Conservation (phyloP, 2,888 invertebrate species). For the Megamerina dolium region DNA sequence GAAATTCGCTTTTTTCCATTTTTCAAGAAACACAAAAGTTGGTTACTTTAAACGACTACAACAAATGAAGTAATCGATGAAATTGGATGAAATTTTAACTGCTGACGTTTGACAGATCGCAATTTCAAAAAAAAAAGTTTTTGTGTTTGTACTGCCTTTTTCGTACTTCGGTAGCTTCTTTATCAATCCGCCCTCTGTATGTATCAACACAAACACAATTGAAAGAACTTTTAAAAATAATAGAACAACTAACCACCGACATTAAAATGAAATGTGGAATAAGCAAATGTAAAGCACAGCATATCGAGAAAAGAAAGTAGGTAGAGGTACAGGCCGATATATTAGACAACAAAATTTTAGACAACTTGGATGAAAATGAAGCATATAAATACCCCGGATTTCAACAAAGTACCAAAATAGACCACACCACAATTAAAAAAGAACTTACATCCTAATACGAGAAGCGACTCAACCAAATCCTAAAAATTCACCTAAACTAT, state of each 20-base stretch:
- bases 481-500: conserved; percentile 2
- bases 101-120: too few relatives aligned
- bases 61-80: too few relatives aligned
- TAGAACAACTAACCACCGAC: neutral
- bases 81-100: too few relatives aligned
- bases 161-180: too few relatives aligned
- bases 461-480: neutral
- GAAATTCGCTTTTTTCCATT: too few relatives aligned
- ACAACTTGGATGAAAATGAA: conserved; percentile 1
- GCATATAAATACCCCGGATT: conserved; percentile 10
- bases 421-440: neutral
- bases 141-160: too few relatives aligned
- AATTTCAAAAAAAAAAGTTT: too few relatives aligned
- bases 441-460: neutral
- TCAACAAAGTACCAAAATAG: conserved; percentile 6
- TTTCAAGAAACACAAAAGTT: too few relatives aligned
- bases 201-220: too few relatives aligned
- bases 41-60: too few relatives aligned
- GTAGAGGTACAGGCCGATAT: neutral
- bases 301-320: neutral
- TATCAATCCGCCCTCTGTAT: too few relatives aligned
- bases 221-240: neutral
- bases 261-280: conserved; percentile 3
- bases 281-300: conserved; percentile 1
- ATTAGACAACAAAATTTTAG: neutral